phyloP scores from a whole-genome alignment of 2,888 invertebrate species.

The Megalurothrips usitatus region DNA sequence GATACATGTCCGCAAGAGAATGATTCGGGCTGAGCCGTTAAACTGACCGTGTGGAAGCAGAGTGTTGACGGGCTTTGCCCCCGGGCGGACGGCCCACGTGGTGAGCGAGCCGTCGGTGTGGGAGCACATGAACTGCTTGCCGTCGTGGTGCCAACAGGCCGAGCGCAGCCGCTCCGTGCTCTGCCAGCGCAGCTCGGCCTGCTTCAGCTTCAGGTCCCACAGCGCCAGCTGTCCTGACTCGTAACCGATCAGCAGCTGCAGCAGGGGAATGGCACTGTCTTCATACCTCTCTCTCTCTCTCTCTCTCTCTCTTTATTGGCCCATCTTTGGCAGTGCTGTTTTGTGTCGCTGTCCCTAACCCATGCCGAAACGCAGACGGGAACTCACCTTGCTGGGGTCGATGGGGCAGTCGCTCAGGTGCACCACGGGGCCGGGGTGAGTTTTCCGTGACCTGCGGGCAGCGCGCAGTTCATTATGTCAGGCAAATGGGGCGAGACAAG shows the following conservation, averaged over 20 bases:
- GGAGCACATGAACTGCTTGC: conserved; percentile 93
- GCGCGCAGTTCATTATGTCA: too few species aligned
- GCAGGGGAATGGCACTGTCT: conserved; percentile 35
- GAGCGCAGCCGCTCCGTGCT: conserved; percentile 75
- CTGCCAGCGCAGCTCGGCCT: conserved; percentile 79
- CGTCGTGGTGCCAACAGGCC: conserved; percentile 95
- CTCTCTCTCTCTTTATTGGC: conserved; percentile 2
- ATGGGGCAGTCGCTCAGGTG: conserved; percentile 95
- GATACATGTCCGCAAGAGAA: background rate
- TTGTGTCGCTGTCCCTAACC: too few species aligned
- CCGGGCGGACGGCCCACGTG: conserved; percentile 80
- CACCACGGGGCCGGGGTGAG: conserved; percentile 94
- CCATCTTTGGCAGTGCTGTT: too few species aligned
- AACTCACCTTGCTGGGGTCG: conserved; percentile 87
- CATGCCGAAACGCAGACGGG: too few species aligned
- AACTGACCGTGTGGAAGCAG: conserved; percentile 86
- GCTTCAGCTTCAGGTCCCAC: conserved; percentile 89
- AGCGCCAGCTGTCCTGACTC: conserved; percentile 90
- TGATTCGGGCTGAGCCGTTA: too few species aligned
- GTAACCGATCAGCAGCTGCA: conserved; percentile 90
- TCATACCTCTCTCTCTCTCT: conserved; percentile 29
- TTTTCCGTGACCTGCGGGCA: conserved; percentile 72
- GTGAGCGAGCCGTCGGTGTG: conserved; percentile 94
- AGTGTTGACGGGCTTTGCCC: conserved; percentile 71
- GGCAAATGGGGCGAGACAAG: conserved; percentile 45